These are phyloP conservation scores for Laticauda laticaudata DNA, from an alignment of 2,113 vertebrate species.

Conservation along the genomic window DNA sequence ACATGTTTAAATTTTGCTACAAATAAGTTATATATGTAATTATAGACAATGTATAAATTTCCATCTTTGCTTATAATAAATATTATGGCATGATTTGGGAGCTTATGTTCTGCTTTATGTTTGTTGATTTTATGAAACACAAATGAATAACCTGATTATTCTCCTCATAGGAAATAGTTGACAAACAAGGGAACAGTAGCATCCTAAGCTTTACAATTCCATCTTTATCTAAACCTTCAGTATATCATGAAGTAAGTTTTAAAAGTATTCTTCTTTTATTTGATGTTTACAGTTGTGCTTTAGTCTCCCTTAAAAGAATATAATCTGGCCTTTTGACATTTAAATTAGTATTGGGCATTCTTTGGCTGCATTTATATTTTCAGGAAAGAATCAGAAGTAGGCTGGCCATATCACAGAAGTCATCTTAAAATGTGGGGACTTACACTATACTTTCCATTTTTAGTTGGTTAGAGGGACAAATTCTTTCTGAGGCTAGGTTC, in stretches of 20 bases:
- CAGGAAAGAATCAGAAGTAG: neutral
- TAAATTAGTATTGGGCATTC: neutral
- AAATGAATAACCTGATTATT: slow-evolving; percentile 4
- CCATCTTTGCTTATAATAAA: neutral
- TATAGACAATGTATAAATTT: neutral
- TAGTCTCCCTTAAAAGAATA: neutral
- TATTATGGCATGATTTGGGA: neutral
- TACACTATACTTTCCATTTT: neutral
- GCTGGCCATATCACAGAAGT: neutral
- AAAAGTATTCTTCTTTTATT: neutral
- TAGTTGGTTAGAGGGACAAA: neutral
- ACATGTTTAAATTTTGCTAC: neutral
- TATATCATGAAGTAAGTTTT: slow-evolving; percentile 92
- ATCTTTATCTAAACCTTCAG: slow-evolving; percentile 94
- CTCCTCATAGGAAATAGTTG: slow-evolving; percentile 89
- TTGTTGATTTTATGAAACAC: neutral
- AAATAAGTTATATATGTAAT: neutral
- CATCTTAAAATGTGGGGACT: neutral
- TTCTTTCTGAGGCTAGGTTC: neutral
- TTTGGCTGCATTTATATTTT: neutral
- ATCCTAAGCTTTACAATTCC: slow-evolving; percentile 93
- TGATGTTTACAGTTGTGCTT: neutral
- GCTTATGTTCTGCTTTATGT: neutral
- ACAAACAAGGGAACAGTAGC: slow-evolving; percentile 95
- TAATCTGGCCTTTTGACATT: neutral